A percentile compares a stretch with the other conserved stretches of the same genome.
Conservation (phyloP, 2,113 vertebrate genomes). For the Apteryx mantelli region DNA sequence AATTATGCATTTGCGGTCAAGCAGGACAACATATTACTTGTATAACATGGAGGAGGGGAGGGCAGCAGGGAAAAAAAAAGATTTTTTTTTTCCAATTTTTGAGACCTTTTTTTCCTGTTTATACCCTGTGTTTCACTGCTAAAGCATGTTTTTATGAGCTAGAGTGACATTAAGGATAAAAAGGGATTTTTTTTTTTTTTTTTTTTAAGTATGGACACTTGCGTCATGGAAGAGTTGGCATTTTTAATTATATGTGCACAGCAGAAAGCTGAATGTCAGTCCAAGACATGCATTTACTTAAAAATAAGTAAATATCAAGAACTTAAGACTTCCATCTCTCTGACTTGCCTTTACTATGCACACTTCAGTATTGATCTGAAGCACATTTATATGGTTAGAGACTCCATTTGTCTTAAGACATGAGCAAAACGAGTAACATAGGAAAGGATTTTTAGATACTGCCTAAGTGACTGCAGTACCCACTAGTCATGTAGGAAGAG, state of each 20-base stretch:
- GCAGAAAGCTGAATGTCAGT: neutral
- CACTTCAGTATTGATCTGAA: neutral
- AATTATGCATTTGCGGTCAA: neutral
- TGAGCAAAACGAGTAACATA: neutral
- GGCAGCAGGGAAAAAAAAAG: neutral
- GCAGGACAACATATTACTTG: neutral
- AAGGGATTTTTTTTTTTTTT: neutral
- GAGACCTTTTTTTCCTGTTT: neutral
- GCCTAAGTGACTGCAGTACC: neutral
- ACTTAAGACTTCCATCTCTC: neutral
- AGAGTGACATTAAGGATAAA: neutral
- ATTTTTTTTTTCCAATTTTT: neutral
- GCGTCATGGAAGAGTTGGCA: neutral
- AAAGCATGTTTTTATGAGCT: neutral
- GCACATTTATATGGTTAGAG: neutral
- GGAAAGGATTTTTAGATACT: neutral
- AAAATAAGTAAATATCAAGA: constrained; percentile 16
- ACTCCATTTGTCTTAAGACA: constrained; percentile 1
- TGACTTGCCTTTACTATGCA: neutral
- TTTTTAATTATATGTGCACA: neutral
- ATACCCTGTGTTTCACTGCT: neutral
- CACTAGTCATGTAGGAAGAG: neutral
- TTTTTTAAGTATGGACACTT: neutral
- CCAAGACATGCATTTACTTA: neutral
- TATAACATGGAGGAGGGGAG: neutral